A percentile compares a stretch with the other conserved stretches of the same genome.
Evolutionary conservation across 2,113 vertebrate genomes (phyloP).

Genomic region (Psilopogon haemacephalus): DNA sequence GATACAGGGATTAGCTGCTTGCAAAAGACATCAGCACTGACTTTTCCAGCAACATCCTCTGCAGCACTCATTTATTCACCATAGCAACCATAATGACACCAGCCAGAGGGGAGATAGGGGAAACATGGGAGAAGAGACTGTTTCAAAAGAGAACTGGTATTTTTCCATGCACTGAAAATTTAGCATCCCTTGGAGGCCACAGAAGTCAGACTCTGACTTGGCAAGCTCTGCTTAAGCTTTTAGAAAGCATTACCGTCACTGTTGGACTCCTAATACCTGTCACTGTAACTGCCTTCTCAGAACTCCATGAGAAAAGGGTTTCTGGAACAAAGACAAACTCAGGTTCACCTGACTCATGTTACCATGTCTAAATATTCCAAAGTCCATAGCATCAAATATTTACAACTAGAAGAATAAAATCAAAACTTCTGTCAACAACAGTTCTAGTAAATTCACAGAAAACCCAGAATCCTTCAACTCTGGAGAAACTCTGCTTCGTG

Average conservation of each 20-base stretch:
- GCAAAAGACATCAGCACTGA: constrained; percentile 69
- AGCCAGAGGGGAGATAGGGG: constrained; percentile 21
- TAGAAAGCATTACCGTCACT: constrained; percentile 54
- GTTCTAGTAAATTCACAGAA: not conserved
- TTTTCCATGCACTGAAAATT: constrained; percentile 59
- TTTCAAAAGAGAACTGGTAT: constrained; percentile 57
- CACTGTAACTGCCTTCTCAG: not conserved
- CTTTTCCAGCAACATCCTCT: constrained; percentile 62
- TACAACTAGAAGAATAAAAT: not conserved
- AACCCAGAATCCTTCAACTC: not conserved
- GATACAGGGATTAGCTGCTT: constrained; percentile 20
- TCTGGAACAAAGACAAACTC: not conserved
- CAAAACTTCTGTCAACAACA: not conserved
- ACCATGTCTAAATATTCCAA: not conserved
- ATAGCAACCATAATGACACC: constrained; percentile 79
- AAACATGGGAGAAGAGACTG: not conserved
- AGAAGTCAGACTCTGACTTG: constrained; percentile 22
- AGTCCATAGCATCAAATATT: not conserved
- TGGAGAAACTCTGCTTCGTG: not conserved
- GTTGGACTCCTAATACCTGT: not conserved
- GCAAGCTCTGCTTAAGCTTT: constrained; percentile 46
- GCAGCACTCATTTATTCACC: constrained; percentile 75
- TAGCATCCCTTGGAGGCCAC: constrained; percentile 39
- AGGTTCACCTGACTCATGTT: not conserved
- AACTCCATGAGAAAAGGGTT: not conserved